These are phyloP conservation scores for Dendropsophus ebraccatus DNA, from an alignment of 2,113 vertebrate genomes.

Conservation along the genomic window DNA sequence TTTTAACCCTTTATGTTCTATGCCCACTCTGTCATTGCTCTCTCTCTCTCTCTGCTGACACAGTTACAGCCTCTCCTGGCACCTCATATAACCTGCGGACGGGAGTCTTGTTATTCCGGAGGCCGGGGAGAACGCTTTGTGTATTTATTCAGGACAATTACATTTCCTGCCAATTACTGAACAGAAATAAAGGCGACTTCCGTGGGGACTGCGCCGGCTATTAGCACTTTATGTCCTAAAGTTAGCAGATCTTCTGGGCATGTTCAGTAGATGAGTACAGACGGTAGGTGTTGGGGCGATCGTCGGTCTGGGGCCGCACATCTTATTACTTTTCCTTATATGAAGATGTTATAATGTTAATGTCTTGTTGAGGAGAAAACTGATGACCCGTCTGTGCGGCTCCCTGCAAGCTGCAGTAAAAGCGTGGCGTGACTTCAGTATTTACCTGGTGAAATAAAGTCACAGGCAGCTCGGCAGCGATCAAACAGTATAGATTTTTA, in stretches of 20 bases:
- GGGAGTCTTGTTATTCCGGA: not conserved
- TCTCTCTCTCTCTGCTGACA: not conserved
- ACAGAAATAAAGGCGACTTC: conserved; percentile 1
- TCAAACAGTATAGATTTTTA: no score
- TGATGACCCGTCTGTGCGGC: not conserved
- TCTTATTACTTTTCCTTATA: not conserved
- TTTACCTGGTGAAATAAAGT: no score
- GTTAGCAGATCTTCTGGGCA: conserved; percentile 38
- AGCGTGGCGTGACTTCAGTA: no score
- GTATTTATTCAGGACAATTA: conserved; percentile 27
- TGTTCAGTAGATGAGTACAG: conserved; percentile 11
- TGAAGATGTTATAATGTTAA: not conserved
- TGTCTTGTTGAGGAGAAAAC: conserved; percentile 23
- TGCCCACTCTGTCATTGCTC: not conserved
- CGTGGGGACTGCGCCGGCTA: conserved; percentile 8
- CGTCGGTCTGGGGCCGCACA: not conserved
- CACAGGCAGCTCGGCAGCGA: no score
- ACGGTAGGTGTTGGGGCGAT: not conserved
- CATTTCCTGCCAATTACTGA: conserved; percentile 26
- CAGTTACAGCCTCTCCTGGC: no score
- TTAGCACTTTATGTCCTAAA: conserved; percentile 42
- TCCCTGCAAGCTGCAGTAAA: not conserved
- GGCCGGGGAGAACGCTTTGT: not conserved
- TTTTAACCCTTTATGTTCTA: not conserved
- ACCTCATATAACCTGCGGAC: not conserved